Base-by-base conservation (phyloP, 2,113 vertebrate genomes). In the Epinephelus moara region DNA sequence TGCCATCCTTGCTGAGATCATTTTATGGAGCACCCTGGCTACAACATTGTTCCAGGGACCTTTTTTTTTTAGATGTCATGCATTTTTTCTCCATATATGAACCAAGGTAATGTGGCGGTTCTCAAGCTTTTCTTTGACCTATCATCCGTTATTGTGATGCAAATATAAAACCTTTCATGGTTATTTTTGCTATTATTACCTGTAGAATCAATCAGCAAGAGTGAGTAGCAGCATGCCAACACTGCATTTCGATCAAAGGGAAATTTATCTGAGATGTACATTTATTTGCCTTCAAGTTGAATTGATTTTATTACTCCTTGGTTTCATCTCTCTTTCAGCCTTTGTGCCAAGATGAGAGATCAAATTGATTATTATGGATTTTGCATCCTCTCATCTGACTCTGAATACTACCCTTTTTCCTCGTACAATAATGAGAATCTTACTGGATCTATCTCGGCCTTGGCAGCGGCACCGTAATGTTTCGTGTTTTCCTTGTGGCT, bases 401-500 rank as follows among this genome's bases (percentile, higher is more conserved):
- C 10, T n/a, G 33, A 60, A 10, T 37, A 37, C 33, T 37, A 7
- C 6, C 33, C 33, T 37, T 37, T 37, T 37, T 37, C 33, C 14
- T 25, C 40, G 23, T 49, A 53, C 7, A 45, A 40, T 27, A 33
- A 27, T 21, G 18, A 70, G n/a, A 70, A 61, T 70, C 75, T 67
- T 57, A 42, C 10, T 15, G 15, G 45, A 30, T 67, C 42, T 52
- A 55, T 80, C 50, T 69, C 68, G 18, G 50, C 61, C 27, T 19
- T 55, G 56, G 55, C 78, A 72, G 60, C 30, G 25, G 14, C 19
- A 12, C 19, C 1, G 15, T 23, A 50, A 18, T n/a, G 56, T 50
- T n/a, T 60, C 30, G 7, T 49, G 67, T 45, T 68, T 60, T 77
- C 27, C 47, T 66, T 61, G 59, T n/a, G 52, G 23, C 17, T 19